Base-by-base conservation (phyloP, 2,888 invertebrate species). In the Dorcus hopei region DNA sequence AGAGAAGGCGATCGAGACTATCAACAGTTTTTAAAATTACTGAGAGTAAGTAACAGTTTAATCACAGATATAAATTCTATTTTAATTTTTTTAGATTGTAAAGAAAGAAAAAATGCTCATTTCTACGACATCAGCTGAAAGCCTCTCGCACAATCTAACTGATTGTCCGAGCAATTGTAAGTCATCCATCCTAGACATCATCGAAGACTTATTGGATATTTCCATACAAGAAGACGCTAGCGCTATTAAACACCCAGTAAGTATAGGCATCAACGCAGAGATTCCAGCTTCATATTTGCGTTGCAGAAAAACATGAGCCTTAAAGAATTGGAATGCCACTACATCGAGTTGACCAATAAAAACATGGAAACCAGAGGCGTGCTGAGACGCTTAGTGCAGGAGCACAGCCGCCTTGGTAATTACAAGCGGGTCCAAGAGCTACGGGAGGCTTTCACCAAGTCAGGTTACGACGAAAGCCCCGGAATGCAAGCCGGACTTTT, bases 401-500 rank as follows among this genome's bases (percentile, higher is more conserved):
- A 79, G 39, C 81, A 85, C 63, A 84, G 85, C 48, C 80, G 80
- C 16, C 77, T 81, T 0, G 83, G 83, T 0, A 83, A 86, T 64
- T 64, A 84, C 4, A 61, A 80, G 0, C 80, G 83, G 1, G 86
- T 86, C 0, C 72, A 81, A 16, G 80, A 85, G 62, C 74, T 88
- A 3, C 78, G 81, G 14, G 70, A 78, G 0, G 83, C 82, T 61
- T 85, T 87, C 58, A 79, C 82, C 49, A 51, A 57, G 23, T 56
- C 59, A 8, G 67, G 66, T 9, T 73, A 87, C 2, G 77, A 81
- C 41, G 73, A 83, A 33, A 85, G 87, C 62, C 81, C 86, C 0
- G 89, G 88, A 2, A 87, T 90, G 86, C 82, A 85, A 68, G 84
- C 87, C 0, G 77, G 82, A 1, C 80, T 87, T 49, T 82, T 90